A percentile compares a stretch with the other conserved stretches of the same genome.
These are phyloP conservation scores for Spermophilus dauricus DNA, from an alignment of 2,113 vertebrate genomes.

Conservation along the genomic window DNA sequence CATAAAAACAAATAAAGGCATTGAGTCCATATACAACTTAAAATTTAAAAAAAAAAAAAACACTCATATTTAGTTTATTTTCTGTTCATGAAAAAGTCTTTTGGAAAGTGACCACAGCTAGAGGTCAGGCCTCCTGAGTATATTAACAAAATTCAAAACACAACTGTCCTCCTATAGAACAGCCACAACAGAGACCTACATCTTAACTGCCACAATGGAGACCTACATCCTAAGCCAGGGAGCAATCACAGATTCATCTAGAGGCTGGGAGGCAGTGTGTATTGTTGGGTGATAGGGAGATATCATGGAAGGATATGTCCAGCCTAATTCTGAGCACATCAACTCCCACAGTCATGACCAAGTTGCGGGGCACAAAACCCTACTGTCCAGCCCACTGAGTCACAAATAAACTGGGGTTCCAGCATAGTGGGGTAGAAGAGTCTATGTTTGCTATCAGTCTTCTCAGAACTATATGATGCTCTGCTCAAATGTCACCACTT, in stretches of 20 bases:
- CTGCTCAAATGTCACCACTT: not conserved
- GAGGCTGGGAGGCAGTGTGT: not conserved
- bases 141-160: constrained; percentile 11
- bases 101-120: not conserved
- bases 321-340: not conserved
- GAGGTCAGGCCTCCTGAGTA: not conserved
- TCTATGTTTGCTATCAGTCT: not conserved
- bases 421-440: not conserved
- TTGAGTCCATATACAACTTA: no score
- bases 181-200: not conserved
- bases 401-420: not conserved
- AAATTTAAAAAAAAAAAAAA: no score
- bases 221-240: not conserved
- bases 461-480: not conserved
- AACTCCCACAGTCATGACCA: not conserved
- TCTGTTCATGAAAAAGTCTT: not conserved
- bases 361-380: not conserved
- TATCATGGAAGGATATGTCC: not conserved
- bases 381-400: not conserved
- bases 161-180: not conserved
- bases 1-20: no score
- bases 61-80: not conserved
- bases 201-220: not conserved
- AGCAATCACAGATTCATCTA: not conserved
- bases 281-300: not conserved